Evolutionary conservation across 2,113 vertebrate genomes (phyloP).

Genomic region (Xiphophorus couchianus): DNA sequence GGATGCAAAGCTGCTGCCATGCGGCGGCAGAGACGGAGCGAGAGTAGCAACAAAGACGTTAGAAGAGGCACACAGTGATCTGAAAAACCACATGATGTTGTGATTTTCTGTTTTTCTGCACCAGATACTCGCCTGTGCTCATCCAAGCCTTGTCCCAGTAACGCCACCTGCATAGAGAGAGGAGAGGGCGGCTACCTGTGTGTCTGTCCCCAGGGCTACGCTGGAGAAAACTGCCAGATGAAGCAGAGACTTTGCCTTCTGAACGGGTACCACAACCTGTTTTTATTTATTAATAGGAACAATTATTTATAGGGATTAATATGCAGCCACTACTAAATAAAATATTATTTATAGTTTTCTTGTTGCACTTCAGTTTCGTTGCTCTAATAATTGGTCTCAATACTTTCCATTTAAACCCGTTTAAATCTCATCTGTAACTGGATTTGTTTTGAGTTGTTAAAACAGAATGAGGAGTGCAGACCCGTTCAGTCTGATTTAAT

Average conservation of each 20-base stretch:
- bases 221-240: constrained; percentile 83
- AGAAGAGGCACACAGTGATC: constrained; percentile 2
- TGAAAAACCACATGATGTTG: constrained; percentile 47
- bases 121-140: constrained; percentile 87
- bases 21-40: constrained; percentile 7
- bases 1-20: constrained; percentile 36
- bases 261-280: constrained; percentile 81
- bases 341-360: too few species aligned
- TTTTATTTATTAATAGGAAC: too few species aligned
- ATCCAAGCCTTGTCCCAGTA: constrained; percentile 85
- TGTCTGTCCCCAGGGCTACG: constrained; percentile 83
- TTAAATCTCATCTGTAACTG: neutral
- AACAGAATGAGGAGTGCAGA: too few species aligned
- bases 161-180: constrained; percentile 88
- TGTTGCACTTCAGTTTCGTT: too few species aligned
- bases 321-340: too few species aligned
- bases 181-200: constrained; percentile 86
- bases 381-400: neutral
- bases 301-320: too few species aligned
- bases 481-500: too few species aligned
- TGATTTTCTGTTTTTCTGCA: constrained; percentile 18
- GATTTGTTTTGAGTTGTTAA: neutral
- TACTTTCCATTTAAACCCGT: neutral
- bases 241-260: constrained; percentile 83
- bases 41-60: constrained; percentile 25